Conservation (phyloP, 30 jellyfish, hydroid and myxozoan genomes). For the Haliclystus octoradiatus region DNA sequence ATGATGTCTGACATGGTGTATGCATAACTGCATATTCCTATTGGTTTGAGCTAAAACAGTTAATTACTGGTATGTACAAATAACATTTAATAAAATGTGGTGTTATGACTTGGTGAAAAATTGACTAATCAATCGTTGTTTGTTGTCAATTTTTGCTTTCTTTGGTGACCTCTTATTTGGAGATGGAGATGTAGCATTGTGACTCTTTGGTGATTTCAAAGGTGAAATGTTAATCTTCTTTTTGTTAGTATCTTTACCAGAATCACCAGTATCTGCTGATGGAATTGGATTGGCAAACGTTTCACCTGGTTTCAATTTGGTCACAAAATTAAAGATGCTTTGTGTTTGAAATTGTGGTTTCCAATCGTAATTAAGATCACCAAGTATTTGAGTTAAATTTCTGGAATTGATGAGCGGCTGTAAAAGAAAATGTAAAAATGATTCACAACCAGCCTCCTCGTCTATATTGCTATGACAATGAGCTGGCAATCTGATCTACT, state of each 20-base stretch:
- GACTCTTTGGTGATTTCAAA: not conserved
- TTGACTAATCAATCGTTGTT: not conserved
- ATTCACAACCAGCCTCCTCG: too few relatives aligned
- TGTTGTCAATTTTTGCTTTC: not conserved
- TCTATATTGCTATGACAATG: too few relatives aligned
- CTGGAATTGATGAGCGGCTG: not conserved
- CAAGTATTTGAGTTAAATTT: not conserved
- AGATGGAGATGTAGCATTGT: not conserved
- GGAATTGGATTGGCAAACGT: not conserved
- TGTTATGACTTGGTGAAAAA: not conserved
- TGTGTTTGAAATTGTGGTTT: not conserved
- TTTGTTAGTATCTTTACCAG: not conserved
- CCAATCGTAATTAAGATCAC: not conserved
- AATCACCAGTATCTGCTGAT: not conserved
- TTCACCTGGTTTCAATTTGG: not conserved
- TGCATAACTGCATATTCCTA: too few relatives aligned
- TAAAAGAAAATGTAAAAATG: too few relatives aligned
- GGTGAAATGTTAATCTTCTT: not conserved
- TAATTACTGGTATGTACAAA: not conserved
- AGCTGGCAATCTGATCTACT: too few relatives aligned
- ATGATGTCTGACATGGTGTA: too few relatives aligned
- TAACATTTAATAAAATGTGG: not conserved
- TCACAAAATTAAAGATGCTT: not conserved
- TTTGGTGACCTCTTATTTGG: not conserved
- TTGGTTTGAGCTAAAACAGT: too few relatives aligned